Evolutionary conservation across 2,113 vertebrate species (phyloP), one percentile per base, ranked within the genome.

Genomic region (Cyphomyrus plagiostoma): DNA sequence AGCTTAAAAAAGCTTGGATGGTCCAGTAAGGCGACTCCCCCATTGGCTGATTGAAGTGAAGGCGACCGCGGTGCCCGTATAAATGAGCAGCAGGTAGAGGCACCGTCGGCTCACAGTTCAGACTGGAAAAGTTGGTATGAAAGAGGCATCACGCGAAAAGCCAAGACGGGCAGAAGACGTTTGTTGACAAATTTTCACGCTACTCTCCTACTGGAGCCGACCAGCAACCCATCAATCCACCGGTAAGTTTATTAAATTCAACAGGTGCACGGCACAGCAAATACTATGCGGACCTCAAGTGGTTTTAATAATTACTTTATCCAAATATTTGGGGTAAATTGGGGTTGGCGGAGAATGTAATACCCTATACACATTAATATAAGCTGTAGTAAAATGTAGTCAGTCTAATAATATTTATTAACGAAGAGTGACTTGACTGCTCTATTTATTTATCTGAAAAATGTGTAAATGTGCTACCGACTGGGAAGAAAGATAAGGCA

Each of bases 181-280:
- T 52, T 77, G 46, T 30, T 82, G 88, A 82, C 70, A 30, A 30
- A 42, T 82, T 89, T 74, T 19, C 48, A 48, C 35, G 30, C 30
- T 50, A 48, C 48, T 53, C 5, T 39, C 26, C 48, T 30, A 46
- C 46, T 30, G 30, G 26, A 87, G n/a, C 30, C 30, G 19, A 58
- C 35, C 56, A 50, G 6, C 26, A 80, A 82, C 46, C 30, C 46
- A 9, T 53, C 26, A 23, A 8, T 82, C 88, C 49, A 50, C 15
- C 48, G 42, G 88, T 89, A 89, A 89, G 88, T 89, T 50, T 8
- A 48, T 30, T 11, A 50, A 88, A 80, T 89, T 80, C 62, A 89
- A 89, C 88, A 82, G 70, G 88, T 80, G 39, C 66, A 26, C 26
- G 1, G 23, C 48, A 26, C 49, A 19, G 48, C 48, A 8, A 82